Percentiles rank a stretch among this genome's conserved stretches.
Evolutionary conservation across 2,797 vertebrate genomes (phyloP).

Genomic region (Xerus rutilus): DNA sequence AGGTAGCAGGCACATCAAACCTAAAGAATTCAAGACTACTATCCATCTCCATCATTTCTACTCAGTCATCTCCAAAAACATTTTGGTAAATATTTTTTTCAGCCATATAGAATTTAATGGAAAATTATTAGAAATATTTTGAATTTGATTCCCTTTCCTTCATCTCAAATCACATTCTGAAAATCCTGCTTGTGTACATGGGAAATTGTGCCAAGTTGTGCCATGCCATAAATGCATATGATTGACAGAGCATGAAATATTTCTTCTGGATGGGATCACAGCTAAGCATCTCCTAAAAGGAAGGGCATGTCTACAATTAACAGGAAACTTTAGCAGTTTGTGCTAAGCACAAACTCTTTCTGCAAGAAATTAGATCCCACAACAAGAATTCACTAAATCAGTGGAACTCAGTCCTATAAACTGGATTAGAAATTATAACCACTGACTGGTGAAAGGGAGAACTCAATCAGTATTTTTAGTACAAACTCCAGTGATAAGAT

Average conservation of each 20-base stretch:
- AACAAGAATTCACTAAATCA: not conserved
- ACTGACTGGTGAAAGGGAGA: not conserved
- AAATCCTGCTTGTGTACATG: not conserved
- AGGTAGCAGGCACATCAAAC: conserved; percentile 3
- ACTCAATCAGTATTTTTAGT: not conserved
- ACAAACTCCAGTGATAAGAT: not conserved
- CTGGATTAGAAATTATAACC: not conserved
- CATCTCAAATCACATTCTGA: not conserved
- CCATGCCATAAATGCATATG: not conserved
- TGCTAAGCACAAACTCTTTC: not conserved
- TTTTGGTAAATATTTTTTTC: not conserved
- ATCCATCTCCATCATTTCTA: not conserved
- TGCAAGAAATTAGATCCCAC: conserved; percentile 5
- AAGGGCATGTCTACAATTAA: not conserved
- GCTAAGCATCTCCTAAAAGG: not conserved
- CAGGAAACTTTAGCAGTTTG: not conserved
- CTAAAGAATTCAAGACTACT: not conserved
- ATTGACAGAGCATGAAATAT: not conserved
- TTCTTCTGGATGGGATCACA: not conserved
- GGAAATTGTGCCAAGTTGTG: not conserved
- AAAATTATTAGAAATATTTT: conserved; percentile 30
- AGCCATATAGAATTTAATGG: not conserved
- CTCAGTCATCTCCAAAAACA: not conserved
- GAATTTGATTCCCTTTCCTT: conserved; percentile 21
- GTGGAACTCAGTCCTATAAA: not conserved